Conservation (phyloP, 2,113 vertebrate genomes). For the Ibidorhyncha struthersii region DNA sequence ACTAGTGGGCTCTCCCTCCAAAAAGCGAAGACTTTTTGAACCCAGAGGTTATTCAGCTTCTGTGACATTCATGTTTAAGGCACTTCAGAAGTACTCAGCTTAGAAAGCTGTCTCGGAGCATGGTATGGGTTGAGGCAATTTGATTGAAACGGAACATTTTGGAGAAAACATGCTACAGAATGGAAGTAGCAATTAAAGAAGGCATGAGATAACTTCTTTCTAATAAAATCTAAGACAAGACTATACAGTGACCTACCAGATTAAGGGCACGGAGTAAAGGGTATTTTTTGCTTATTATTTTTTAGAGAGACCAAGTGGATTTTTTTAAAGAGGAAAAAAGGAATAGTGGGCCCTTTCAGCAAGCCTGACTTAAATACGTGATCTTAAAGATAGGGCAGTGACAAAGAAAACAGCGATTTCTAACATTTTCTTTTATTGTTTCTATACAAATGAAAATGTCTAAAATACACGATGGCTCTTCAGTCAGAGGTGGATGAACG, state of each 20-base stretch:
- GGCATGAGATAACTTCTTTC: not conserved
- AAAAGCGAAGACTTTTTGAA: not conserved
- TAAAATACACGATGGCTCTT: not conserved
- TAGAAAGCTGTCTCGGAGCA: not conserved
- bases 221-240: not conserved
- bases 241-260: not conserved
- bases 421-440: not conserved
- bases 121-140: not conserved
- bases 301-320: not conserved
- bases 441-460: not conserved
- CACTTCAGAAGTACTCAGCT: slow-evolving; percentile 22
- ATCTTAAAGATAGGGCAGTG: not conserved
- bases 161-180: not conserved
- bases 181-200: slow-evolving; percentile 49
- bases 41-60: slow-evolving; percentile 8
- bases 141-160: slow-evolving; percentile 49
- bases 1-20: fast-evolving
- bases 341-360: not conserved
- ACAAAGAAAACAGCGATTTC: not conserved
- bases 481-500: not conserved
- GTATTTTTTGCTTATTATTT: not conserved
- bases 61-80: not conserved
- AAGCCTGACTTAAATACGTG: not conserved
- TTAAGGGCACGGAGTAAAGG: not conserved
- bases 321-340: not conserved